phyloP scores from a whole-genome alignment of 2,888 invertebrate genomes.

The Lepidochrysops patricia region DNA sequence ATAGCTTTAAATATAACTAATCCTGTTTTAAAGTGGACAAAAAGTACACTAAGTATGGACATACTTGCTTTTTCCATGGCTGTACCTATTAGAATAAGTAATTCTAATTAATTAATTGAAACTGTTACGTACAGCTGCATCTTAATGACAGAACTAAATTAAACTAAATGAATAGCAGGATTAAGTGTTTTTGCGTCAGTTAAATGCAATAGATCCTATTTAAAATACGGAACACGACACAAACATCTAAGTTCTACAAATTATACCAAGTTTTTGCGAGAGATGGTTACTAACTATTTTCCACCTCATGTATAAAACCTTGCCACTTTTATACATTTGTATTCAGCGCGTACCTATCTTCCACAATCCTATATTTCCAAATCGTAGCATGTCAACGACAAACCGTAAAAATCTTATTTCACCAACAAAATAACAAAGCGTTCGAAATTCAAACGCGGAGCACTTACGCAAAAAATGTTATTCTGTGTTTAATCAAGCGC shows the following conservation, averaged over 20 bases:
- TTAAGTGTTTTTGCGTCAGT: not conserved
- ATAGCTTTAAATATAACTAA: conserved; percentile 5
- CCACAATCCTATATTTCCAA: not conserved
- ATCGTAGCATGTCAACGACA: not conserved
- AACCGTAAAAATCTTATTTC: not conserved
- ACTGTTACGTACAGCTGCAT: not conserved
- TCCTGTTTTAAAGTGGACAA: not conserved
- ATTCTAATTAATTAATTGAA: not conserved
- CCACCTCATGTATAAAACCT: too few relatives aligned
- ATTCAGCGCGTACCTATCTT: not conserved
- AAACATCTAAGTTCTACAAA: too few relatives aligned
- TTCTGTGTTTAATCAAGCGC: conserved; percentile 25
- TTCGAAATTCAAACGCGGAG: not conserved
- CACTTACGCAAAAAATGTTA: not conserved
- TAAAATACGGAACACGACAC: too few relatives aligned
- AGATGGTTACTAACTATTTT: too few relatives aligned
- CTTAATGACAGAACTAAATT: not conserved
- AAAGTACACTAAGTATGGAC: not conserved
- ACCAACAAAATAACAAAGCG: not conserved
- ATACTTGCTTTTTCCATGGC: not conserved
- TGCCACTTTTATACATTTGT: too few relatives aligned
- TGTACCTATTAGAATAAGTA: not conserved
- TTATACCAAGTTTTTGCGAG: too few relatives aligned
- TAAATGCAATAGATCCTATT: too few relatives aligned
- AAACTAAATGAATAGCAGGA: not conserved